phyloP scores from a whole-genome alignment of 1,140 invertebrate genomes.

The Subanguina moxae region DNA sequence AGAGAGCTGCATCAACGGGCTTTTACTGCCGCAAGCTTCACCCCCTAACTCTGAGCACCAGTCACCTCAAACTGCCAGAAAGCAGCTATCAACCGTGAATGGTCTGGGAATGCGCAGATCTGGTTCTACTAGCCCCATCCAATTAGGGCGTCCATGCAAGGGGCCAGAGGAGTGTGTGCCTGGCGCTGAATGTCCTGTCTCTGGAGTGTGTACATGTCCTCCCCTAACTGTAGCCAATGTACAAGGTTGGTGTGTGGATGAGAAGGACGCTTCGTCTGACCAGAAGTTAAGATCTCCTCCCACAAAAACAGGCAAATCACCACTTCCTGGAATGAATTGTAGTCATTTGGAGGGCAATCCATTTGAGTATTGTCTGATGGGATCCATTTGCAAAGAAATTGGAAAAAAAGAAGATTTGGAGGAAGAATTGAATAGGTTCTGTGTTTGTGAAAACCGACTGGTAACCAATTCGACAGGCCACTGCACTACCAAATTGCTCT shows the following conservation, averaged over 20 bases:
- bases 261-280: neutral
- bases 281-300: neutral
- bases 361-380: neutral
- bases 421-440: neutral
- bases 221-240: conserved; percentile 33
- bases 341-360: neutral
- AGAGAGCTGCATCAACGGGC: conserved; percentile 43
- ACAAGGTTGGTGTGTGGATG: conserved; percentile 22
- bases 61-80: neutral
- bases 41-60: neutral
- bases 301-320: neutral
- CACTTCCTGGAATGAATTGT: neutral
- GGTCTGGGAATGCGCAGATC: neutral
- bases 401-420: neutral
- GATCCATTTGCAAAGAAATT: neutral
- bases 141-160: conserved; percentile 27
- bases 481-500: conserved; percentile 32
- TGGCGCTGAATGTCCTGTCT: conserved; percentile 31
- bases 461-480: conserved; percentile 46
- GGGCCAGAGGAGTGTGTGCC: conserved; percentile 28
- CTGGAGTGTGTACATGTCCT: conserved; percentile 39
- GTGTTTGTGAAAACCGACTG: conserved; percentile 21
- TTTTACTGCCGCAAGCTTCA: conserved; percentile 20
- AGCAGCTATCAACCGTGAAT: neutral
- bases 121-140: neutral